These are phyloP conservation scores for Adela reaumurella DNA, from an alignment of 2,888 invertebrate genomes.

Conservation along the genomic window DNA sequence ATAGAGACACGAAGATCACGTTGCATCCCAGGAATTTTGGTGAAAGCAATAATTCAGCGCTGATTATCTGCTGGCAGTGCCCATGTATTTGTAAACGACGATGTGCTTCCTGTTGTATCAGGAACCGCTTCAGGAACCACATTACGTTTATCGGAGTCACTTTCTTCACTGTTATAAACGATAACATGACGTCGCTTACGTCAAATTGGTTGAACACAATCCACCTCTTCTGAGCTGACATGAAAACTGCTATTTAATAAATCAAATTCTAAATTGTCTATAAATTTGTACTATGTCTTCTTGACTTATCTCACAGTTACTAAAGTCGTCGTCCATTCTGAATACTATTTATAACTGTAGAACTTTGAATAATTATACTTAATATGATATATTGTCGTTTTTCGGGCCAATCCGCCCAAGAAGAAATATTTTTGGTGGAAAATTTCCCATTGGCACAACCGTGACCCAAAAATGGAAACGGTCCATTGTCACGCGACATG, in stretches of 20 bases:
- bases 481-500: no score
- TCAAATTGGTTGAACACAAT: conserved; percentile 2
- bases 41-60: conserved; percentile 9
- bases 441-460: no score
- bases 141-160: conserved; percentile 2
- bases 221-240: conserved; percentile 7
- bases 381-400: no score
- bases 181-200: conserved; percentile 4
- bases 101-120: conserved; percentile 6
- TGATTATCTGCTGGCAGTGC: conserved; percentile 9
- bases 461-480: no score
- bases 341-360: no score
- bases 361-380: no score
- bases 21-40: conserved; percentile 8
- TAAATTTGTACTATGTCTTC: conserved; percentile 6
- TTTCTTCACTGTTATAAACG: conserved; percentile 5
- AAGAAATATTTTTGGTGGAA: no score
- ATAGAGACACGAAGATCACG: conserved; percentile 3
- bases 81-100: conserved; percentile 6
- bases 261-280: conserved; percentile 8
- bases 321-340: conserved; percentile 1
- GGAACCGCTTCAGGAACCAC: no score
- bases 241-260: conserved; percentile 7
- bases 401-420: no score
- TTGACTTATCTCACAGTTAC: conserved; percentile 8